Base-by-base conservation (phyloP, 2,888 invertebrate species). In the Chrysolina haemoptera region DNA sequence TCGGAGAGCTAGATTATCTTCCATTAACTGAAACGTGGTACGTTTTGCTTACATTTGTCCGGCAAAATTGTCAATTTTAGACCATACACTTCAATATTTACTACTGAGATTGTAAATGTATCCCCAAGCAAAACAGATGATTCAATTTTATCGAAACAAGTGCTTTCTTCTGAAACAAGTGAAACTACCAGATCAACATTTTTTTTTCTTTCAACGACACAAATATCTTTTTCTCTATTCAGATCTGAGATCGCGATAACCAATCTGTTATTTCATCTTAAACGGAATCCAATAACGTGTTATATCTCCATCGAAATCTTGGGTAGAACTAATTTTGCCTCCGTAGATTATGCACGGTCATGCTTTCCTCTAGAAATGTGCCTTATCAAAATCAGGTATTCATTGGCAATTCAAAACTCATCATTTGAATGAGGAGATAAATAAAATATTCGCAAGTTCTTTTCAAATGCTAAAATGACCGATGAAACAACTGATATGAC, bases 241-340 rank as follows among this genome's bases (percentile, higher is more conserved):
- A 27, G 59, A 59, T 59, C 14, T 14, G n/a, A 22, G 27, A 35
- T 27, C 35, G 14, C 27, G 59, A 59, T 59, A 59, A 27, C 9
- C 59, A 59, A 59, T 59, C 59, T 59, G 14, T 59, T 59, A 59
- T 59, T 59, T 59, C 59, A 59, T 59, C 59, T 59, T n/a, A 35
- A 59, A 59, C 59, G 59, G 59, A 59, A 27, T 22, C 59, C 59
- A 59, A 35, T 27, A 59, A 59, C 59, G 59, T 59, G 59, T 59
- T 35, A 27, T 59, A 59, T 59, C 59, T 12, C 27, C n/a, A 59
- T 16, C 59, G 16, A 14, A 59, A 59, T 59, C 59, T 59, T 35
- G 59, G 35, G 35, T 35, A 35, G 35, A 27, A 59, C 16, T 59
- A 59, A 59, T 59, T 59, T 35, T 11, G 59, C 59, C 59, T 59